phyloP scores from a whole-genome alignment of 2,113 vertebrate species.

The Opisthocomus hoazin region DNA sequence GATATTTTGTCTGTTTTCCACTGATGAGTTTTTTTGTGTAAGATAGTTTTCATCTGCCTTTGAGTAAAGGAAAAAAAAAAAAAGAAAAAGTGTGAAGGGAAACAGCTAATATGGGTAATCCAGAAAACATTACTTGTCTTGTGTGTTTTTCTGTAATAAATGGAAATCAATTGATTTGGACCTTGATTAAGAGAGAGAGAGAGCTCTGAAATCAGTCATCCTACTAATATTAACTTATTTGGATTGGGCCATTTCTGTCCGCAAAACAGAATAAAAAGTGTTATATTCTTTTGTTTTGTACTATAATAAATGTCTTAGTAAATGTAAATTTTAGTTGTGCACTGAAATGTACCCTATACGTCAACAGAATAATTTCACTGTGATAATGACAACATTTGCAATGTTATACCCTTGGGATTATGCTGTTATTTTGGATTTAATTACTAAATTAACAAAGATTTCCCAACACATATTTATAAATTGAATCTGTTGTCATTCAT shows the following conservation, averaged over 20 bases:
- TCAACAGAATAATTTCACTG: slow-evolving; percentile 4
- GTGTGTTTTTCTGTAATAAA: background rate
- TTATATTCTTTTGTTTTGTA: background rate
- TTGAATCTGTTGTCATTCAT: slow-evolving; percentile 36
- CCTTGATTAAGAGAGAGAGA: background rate
- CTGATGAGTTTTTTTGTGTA: background rate
- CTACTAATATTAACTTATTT: background rate
- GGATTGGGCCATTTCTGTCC: background rate
- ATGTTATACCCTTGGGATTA: background rate
- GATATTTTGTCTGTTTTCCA: background rate
- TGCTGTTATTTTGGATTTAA: slow-evolving; percentile 53
- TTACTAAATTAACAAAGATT: slow-evolving; percentile 56
- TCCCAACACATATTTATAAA: slow-evolving; percentile 39
- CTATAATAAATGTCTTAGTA: background rate
- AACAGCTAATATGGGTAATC: background rate
- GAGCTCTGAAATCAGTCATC: background rate
- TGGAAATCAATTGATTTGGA: background rate
- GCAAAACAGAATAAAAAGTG: background rate
- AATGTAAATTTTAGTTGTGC: background rate
- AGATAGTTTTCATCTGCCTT: background rate
- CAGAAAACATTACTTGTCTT: background rate
- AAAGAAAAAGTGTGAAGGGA: background rate
- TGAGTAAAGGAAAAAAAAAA: background rate
- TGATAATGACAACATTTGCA: slow-evolving; percentile 4
- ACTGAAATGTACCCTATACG: background rate